Base-by-base conservation (phyloP, 30 jellyfish, hydroid and myxozoan species). In the Phacellophora camtschatica region DNA sequence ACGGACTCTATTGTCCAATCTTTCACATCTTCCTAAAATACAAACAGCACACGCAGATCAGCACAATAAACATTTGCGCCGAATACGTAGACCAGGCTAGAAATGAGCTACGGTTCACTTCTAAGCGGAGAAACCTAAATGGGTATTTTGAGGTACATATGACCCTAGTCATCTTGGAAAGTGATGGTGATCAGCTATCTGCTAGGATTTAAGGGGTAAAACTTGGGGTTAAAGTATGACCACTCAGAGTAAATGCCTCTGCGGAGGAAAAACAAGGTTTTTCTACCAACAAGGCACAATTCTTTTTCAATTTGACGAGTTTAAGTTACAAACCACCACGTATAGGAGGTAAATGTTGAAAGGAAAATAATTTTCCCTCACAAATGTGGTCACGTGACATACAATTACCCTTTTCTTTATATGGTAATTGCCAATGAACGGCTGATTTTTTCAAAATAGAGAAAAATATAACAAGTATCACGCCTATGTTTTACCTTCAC, bases 1-100 rank as follows among this genome's bases (percentile, higher is more conserved):
- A 78, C 79, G 4, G 90, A 78, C 28, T 63, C 90, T 8, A 65
- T 23, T 2, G 71, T 65, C 90, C 90, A 78, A 18, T 34, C 79
- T 51, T 48, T 78, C 11, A 78, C 90, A 22, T 64, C 80, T 1
- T 64, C 90, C 90, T 78, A 23, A 16, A 45, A 68, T 16, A 10
- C 18, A 3, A 34, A 30, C 43, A 66, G 1, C 0, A 1, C 16
- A 20, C 4, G 18, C 33, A 29, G 5, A 13, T 19, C 2, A 29
- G 10, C 13, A 4, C 3, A 4, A 61, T 5, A 28, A 4, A 27
- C n/a, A n/a, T n/a, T n/a, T n/a, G n/a, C n/a, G n/a, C n/a, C n/a
- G n/a, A n/a, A n/a, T n/a, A n/a, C n/a, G n/a, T n/a, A n/a, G n/a
- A n/a, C n/a, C n/a, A n/a, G n/a, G n/a, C n/a, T n/a, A n/a, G n/a